Evolutionary conservation across 2,888 invertebrate species (phyloP).

Genomic region (Dolichomitus sp.): DNA sequence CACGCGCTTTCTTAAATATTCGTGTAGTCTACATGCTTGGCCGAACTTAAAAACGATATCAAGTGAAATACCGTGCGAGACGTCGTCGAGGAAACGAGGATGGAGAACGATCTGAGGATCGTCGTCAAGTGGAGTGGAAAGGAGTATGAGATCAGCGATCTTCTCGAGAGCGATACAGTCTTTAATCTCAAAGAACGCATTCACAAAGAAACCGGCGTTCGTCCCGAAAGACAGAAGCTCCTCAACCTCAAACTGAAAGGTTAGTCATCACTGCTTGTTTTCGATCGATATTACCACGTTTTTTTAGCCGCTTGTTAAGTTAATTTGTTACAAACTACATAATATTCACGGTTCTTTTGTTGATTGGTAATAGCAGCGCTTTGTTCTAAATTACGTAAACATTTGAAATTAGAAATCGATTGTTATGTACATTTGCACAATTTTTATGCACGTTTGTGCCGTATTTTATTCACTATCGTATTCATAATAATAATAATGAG

Average conservation of each 20-base stretch:
- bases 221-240: slow-evolving; percentile 97
- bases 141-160: slow-evolving; percentile 93
- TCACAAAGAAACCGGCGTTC: slow-evolving; percentile 95
- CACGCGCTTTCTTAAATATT: not conserved
- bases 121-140: slow-evolving; percentile 98
- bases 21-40: not conserved
- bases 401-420: not conserved
- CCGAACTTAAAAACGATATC: slow-evolving; percentile 1
- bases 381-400: not conserved
- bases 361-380: too few relatives aligned
- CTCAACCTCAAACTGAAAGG: slow-evolving; percentile 97
- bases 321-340: not conserved
- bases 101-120: slow-evolving; percentile 86
- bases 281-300: not conserved
- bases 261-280: slow-evolving; percentile 83
- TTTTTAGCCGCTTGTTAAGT: not conserved
- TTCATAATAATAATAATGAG: too few relatives aligned
- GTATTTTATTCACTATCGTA: too few relatives aligned
- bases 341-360: too few relatives aligned
- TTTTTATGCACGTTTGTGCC: too few relatives aligned
- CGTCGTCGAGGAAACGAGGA: slow-evolving; percentile 11
- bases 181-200: slow-evolving; percentile 94
- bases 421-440: too few relatives aligned
- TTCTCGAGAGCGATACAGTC: slow-evolving; percentile 93
- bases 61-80: slow-evolving; percentile 7